phyloP scores from a whole-genome alignment of 30 jellyfish, hydroid and myxozoan species.

The Morbakka virulenta region DNA sequence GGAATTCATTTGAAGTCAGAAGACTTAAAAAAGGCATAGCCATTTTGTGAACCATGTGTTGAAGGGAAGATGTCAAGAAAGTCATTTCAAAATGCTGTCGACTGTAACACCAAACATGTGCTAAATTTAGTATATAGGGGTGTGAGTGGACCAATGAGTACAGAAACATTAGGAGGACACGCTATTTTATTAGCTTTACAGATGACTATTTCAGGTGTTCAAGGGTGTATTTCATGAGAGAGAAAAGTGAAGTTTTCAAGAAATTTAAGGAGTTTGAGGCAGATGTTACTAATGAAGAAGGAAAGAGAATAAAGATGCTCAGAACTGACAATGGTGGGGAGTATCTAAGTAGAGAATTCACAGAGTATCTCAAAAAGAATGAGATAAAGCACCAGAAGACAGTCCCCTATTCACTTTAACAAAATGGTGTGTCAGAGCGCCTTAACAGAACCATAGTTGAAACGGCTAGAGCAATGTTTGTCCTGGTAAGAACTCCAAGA shows the following conservation, averaged over 20 bases:
- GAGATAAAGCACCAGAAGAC: conserved; percentile 32
- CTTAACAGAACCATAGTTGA: too few relatives aligned
- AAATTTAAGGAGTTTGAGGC: conserved; percentile 42
- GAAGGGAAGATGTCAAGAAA: conserved; percentile 2
- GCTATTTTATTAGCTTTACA: conserved; percentile 15
- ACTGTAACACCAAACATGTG: conserved; percentile 9
- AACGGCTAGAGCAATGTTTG: conserved; percentile 34
- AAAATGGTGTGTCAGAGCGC: too few relatives aligned
- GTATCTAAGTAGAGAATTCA: too few relatives aligned
- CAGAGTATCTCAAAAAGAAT: neutral
- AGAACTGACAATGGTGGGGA: too few relatives aligned
- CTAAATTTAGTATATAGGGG: conserved; percentile 50
- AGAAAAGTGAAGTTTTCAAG: conserved; percentile 40
- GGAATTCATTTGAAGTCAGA: too few relatives aligned
- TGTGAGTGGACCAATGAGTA: conserved; percentile 48
- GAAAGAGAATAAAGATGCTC: too few relatives aligned
- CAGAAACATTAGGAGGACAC: conserved; percentile 42
- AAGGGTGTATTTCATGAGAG: conserved; percentile 26
- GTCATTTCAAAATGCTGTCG: conserved; percentile 43
- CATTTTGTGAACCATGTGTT: neutral
- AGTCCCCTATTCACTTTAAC: neutral
- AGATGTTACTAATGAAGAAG: conserved; percentile 29
- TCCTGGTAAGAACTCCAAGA: neutral
- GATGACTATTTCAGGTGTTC: conserved; percentile 21
- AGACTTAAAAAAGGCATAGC: too few relatives aligned